These are phyloP conservation scores for Epistrophe grossulariae DNA, from an alignment of 2,888 invertebrate species.

Conservation along the genomic window DNA sequence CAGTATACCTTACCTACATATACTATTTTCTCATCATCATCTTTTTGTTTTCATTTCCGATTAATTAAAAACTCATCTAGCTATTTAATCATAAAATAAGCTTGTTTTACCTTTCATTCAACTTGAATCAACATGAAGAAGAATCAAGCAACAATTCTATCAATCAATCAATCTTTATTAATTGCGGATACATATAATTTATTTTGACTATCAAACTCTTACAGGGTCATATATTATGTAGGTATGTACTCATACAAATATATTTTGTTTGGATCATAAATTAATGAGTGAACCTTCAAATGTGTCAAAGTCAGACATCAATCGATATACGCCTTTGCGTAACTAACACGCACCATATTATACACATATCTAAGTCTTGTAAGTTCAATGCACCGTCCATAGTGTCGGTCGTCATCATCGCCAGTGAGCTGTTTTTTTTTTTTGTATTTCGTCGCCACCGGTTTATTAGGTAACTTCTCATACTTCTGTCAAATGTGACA, in stretches of 20 bases:
- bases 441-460: slow-evolving; percentile 3
- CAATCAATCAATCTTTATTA: slow-evolving; percentile 27
- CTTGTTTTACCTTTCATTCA: slow-evolving; percentile 26
- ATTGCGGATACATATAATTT: slow-evolving; percentile 13
- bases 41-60: not conserved
- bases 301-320: slow-evolving; percentile 65
- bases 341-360: slow-evolving; percentile 22
- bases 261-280: slow-evolving; percentile 25
- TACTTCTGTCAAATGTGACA: slow-evolving; percentile 48
- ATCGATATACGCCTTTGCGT: slow-evolving; percentile 39
- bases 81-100: slow-evolving; percentile 13
- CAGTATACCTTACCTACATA: too few species aligned
- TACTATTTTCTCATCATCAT: not conserved
- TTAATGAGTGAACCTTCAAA: slow-evolving; percentile 55
- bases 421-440: not conserved
- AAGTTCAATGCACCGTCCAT: slow-evolving; percentile 56
- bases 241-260: not conserved
- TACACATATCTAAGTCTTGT: too few species aligned
- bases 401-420: not conserved
- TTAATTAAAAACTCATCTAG: not conserved
- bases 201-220: slow-evolving; percentile 28
- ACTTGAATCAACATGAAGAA: slow-evolving; percentile 41
- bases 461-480: slow-evolving; percentile 1
- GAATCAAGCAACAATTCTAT: slow-evolving; percentile 6
- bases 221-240: slow-evolving; percentile 45